A percentile compares a stretch with the other conserved stretches of the same genome.
Conservation (phyloP, 2,113 vertebrate genomes). For the Pelecanoides urinatrix region DNA sequence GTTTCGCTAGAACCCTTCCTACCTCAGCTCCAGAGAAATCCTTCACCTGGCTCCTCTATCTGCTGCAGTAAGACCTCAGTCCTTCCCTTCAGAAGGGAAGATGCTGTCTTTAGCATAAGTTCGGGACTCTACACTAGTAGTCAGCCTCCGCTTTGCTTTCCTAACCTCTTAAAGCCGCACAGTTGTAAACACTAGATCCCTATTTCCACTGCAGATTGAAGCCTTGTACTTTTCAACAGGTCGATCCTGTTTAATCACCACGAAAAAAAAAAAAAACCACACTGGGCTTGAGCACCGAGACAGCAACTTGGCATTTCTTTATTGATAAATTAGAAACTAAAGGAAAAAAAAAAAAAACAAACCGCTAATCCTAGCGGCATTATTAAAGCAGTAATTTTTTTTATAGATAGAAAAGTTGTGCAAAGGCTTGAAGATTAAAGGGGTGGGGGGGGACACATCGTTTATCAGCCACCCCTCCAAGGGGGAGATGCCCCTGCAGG, state of each 20-base stretch:
- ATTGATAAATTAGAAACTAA: background rate
- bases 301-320: fast-evolving
- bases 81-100: background rate
- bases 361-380: background rate
- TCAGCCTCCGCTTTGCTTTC: background rate
- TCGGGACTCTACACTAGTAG: fast-evolving
- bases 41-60: background rate
- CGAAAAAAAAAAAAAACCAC: too few species aligned
- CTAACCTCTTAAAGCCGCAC: background rate
- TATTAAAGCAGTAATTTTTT: background rate
- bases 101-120: background rate
- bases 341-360: too few species aligned
- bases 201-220: background rate
- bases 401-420: fast-evolving
- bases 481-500: too few species aligned
- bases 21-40: background rate
- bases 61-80: background rate
- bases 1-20: background rate
- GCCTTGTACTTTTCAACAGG: background rate
- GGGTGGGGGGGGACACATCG: fast-evolving
- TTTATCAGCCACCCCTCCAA: background rate
- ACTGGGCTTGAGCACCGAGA: background rate
- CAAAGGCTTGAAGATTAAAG: fast-evolving
- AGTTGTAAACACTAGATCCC: background rate
- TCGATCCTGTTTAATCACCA: background rate